Base-by-base conservation (phyloP, 2,797 vertebrate species). In the Microctenopoma steveboyesi region DNA sequence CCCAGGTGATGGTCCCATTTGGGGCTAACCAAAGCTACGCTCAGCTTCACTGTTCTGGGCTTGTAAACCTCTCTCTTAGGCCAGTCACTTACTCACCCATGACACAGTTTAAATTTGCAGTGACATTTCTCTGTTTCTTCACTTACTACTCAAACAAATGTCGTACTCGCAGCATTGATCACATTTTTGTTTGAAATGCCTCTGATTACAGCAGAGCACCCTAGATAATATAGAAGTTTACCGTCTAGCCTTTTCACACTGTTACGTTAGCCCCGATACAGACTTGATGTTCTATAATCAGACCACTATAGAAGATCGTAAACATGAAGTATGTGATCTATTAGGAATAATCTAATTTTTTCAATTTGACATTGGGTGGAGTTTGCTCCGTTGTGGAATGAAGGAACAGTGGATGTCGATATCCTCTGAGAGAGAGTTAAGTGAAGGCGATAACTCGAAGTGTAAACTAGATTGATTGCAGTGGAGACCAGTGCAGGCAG, bases 401-500 rank as follows among this genome's bases (percentile, higher is more conserved):
- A 60, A 76, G 66, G 50, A 75, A 71, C 50, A 33, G 58, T 48
- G 49, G 30, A 57, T 82, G 86, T 90, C 90, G 89, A 86, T 90
- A 89, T 83, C 74, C 73, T 71, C 84, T 83, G 69, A 33, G 53
- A 80, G 59, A 37, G 82, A 88, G 84, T 89, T 86, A 84, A 92
- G 89, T 88, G 81, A 87, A 83, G 79, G 85, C 42, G 69, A 82
- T 90, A 90, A 89, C 75, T 91, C 56, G 7, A 79, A 87, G 78
- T 74, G 71, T 89, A 90, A 91, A 90, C 68, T 47, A 81, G 84
- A 91, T 90, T 84, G 80, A 91, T 90, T 81, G 74, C 74, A 47
- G 72, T 6, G 18, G 61, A 47, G 80, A 71, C 69, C 69, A 53
- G 55, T 48, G 66, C 54, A 63, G 81, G 58, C 80, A 69, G 78